Conservation (phyloP, 2,113 vertebrate species). For the Chiloscyllium plagiosum region DNA sequence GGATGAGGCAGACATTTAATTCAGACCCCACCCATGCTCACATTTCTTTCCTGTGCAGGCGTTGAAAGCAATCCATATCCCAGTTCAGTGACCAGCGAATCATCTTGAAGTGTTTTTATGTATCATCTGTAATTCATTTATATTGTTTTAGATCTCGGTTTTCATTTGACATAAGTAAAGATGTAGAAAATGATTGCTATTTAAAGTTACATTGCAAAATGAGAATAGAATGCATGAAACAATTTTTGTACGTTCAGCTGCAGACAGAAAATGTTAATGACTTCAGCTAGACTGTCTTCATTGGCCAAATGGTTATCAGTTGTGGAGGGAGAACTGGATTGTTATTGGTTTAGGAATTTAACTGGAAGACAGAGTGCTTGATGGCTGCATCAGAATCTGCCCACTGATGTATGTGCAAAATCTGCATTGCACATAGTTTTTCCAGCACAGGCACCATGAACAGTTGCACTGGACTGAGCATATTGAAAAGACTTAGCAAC, state of each 20-base stretch:
- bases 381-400: conserved; percentile 33
- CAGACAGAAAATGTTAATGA: conserved; percentile 31
- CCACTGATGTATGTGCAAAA: conserved; percentile 26
- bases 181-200: neutral
- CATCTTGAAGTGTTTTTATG: neutral
- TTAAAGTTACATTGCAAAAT: neutral
- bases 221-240: neutral
- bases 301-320: conserved; percentile 28
- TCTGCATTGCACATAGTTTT: conserved; percentile 24
- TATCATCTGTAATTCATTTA: neutral
- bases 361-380: conserved; percentile 23
- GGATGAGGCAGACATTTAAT: neutral
- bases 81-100: neutral
- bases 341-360: conserved; percentile 8
- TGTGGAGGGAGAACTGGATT: neutral
- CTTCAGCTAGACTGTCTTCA: neutral
- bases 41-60: neutral
- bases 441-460: neutral
- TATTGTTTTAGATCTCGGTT: neutral
- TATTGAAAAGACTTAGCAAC: neutral
- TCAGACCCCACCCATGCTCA: conserved; percentile 10
- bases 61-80: neutral
- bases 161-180: neutral
- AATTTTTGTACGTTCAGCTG: neutral
- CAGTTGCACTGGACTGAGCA: neutral